Percentiles rank a stretch among this genome's conserved stretches.
Conservation (phyloP, 1,140 invertebrate species). For the Zaprionus capensis region DNA sequence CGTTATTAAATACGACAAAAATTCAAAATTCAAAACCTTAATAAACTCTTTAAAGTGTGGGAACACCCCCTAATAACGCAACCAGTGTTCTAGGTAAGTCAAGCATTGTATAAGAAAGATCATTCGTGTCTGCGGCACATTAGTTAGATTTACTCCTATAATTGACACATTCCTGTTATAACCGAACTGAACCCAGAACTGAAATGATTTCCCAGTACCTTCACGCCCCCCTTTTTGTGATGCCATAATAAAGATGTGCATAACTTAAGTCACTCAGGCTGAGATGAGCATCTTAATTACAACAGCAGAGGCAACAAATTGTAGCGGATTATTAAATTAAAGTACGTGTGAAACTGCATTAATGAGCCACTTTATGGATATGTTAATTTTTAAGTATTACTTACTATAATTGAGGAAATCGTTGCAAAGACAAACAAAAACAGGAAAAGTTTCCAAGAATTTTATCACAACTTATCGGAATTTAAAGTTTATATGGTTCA, state of each 20-base stretch:
- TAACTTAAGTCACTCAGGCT: neutral
- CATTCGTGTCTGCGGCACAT: neutral
- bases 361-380: conserved; percentile 6
- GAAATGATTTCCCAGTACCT: neutral
- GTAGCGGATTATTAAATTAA: conserved; percentile 38
- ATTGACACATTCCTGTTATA: neutral
- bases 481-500: neutral
- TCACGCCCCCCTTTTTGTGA: neutral
- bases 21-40: no score
- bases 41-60: neutral
- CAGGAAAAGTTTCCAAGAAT: neutral
- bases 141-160: conserved; percentile 1
- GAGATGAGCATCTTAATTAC: conserved; percentile 50
- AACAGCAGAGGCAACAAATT: conserved; percentile 15
- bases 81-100: neutral
- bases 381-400: conserved; percentile 14
- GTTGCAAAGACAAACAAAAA: neutral
- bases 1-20: neutral
- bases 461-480: neutral
- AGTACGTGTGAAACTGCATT: conserved; percentile 45
- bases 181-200: conserved; percentile 1
- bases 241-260: conserved; percentile 19
- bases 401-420: conserved; percentile 11
- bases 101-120: neutral
- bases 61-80: neutral